Evolutionary conservation across 2,113 vertebrate species (phyloP).

Genomic region (Sapajus apella): DNA sequence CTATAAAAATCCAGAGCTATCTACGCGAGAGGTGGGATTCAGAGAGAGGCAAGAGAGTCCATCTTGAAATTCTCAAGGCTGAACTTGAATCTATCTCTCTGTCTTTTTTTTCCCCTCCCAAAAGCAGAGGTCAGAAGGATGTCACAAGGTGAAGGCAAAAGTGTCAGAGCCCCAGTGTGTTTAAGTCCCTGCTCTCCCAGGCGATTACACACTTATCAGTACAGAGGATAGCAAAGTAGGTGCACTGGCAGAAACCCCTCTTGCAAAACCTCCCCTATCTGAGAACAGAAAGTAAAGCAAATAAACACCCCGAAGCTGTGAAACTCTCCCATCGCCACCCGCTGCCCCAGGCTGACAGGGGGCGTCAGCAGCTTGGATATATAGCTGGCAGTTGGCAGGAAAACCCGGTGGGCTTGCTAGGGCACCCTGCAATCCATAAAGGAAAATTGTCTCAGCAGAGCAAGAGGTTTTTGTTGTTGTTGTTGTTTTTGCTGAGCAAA

Average conservation of each 20-base stretch:
- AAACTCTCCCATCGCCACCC: background rate
- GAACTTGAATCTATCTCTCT: background rate
- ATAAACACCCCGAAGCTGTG: constrained; percentile 23
- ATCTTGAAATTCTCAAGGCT: background rate
- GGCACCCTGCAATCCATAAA: constrained; percentile 4
- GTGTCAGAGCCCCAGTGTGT: background rate
- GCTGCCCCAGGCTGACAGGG: background rate
- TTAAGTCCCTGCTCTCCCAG: background rate
- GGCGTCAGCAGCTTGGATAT: background rate
- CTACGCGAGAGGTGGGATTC: background rate
- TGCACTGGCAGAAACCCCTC: background rate
- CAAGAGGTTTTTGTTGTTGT: background rate
- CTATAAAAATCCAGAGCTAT: background rate
- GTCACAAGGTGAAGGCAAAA: background rate
- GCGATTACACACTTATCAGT: background rate
- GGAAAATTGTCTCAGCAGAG: background rate
- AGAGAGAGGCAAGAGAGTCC: background rate
- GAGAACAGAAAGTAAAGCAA: constrained; percentile 9
- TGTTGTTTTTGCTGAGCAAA: constrained; percentile 44
- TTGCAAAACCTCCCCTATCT: background rate
- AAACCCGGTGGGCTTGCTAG: constrained; percentile 14
- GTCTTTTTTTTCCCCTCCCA: background rate
- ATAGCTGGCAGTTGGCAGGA: background rate
- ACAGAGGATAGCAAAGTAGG: background rate
- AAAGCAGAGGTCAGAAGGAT: constrained; percentile 29